phyloP scores from a whole-genome alignment of 2,888 invertebrate species.

The Drosophila recens region DNA sequence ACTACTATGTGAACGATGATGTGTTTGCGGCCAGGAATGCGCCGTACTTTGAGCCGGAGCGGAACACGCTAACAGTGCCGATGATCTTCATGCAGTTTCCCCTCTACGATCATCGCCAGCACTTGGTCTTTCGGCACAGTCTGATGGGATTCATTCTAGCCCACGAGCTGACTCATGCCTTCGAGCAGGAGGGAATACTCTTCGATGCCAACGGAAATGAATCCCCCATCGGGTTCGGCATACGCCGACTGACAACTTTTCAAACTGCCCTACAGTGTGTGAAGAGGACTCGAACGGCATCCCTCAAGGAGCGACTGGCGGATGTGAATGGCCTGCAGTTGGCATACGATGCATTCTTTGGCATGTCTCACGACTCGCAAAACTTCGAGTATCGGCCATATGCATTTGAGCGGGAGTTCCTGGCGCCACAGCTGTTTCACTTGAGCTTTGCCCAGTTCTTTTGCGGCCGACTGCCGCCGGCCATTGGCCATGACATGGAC shows the following conservation, averaged over 20 bases:
- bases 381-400: constrained; percentile 47
- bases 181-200: constrained; percentile 72
- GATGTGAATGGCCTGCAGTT: constrained; percentile 78
- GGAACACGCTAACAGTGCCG: constrained; percentile 71
- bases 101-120: constrained; percentile 65
- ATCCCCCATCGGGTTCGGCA: constrained; percentile 54
- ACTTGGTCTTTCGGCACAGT: constrained; percentile 67
- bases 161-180: constrained; percentile 78
- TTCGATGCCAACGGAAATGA: constrained; percentile 68
- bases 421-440: constrained; percentile 64
- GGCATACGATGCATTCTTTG: constrained; percentile 74
- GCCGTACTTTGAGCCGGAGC: constrained; percentile 74
- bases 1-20: constrained; percentile 76
- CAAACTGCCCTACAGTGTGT: constrained; percentile 53
- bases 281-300: constrained; percentile 35
- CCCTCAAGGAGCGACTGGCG: constrained; percentile 75
- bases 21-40: constrained; percentile 66
- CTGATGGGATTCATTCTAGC: constrained; percentile 76
- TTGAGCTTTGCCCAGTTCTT: constrained; percentile 81
- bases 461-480: constrained; percentile 72
- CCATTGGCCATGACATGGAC: constrained; percentile 76
- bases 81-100: constrained; percentile 73
- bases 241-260: constrained; percentile 41
- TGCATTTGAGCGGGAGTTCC: constrained; percentile 45
- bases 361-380: constrained; percentile 42